These are phyloP conservation scores for Misgurnus anguillicaudatus DNA, from an alignment of 2,113 vertebrate species.

Conservation along the genomic window DNA sequence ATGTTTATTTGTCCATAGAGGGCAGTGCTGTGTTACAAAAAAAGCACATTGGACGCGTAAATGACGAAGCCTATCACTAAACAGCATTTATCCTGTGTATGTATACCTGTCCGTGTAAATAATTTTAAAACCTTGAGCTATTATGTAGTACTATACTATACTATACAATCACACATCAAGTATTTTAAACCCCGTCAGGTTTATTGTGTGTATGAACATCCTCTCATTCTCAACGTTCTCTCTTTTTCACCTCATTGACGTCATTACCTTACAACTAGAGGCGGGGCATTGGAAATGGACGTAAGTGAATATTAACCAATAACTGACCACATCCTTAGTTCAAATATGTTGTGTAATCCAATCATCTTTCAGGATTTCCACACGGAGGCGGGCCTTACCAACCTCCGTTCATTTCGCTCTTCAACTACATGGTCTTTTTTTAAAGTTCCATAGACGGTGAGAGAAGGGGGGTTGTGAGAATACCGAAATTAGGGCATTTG, in stretches of 20 bases:
- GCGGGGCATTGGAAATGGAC: conserved; percentile 45
- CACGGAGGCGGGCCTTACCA: conserved; percentile 40
- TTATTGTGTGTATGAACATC: neutral
- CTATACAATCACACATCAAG: neutral
- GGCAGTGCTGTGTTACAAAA: conserved; percentile 2
- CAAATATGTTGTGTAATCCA: conserved; percentile 51
- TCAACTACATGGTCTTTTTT: conserved; percentile 64
- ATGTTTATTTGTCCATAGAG: neutral
- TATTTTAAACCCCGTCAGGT: neutral
- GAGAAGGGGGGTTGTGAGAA: conserved; percentile 55
- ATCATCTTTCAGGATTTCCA: conserved; percentile 46
- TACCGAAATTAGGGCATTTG: conserved; percentile 46
- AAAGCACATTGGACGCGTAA: neutral
- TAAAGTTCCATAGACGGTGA: conserved; percentile 70
- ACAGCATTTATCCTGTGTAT: neutral
- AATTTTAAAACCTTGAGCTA: neutral
- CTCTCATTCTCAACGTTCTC: neutral
- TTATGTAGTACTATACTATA: neutral
- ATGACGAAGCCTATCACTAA: neutral
- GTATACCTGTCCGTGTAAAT: neutral
- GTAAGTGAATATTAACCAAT: conserved; percentile 58
- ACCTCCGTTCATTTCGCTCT: conserved; percentile 55
- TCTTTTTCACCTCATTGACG: conserved; percentile 44
- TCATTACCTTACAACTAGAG: conserved; percentile 39
- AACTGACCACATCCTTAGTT: neutral